Conservation (phyloP, 2,113 vertebrate genomes). For the Dascyllus trimaculatus region DNA sequence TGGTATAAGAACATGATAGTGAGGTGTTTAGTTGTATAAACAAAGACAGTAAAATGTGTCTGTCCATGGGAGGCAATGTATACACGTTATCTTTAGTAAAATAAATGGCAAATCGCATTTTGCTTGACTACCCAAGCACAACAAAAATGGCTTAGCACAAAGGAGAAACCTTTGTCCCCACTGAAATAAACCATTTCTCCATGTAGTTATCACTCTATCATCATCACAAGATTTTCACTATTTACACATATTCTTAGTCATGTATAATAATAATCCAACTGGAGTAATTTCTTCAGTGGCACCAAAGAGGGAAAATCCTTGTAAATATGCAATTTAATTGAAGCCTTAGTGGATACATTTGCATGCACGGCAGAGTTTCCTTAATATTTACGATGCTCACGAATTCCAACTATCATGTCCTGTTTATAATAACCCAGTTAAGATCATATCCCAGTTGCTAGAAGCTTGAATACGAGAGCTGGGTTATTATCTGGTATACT, state of each 20-base stretch:
- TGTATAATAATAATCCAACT: constrained; percentile 27
- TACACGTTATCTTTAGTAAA: neutral
- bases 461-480: constrained; percentile 22
- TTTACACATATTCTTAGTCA: constrained; percentile 17
- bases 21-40: neutral
- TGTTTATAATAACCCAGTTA: constrained; percentile 54
- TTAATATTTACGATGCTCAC: constrained; percentile 44
- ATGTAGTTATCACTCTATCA: constrained; percentile 21
- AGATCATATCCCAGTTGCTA: constrained; percentile 41
- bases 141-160: constrained; percentile 1
- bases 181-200: constrained; percentile 6
- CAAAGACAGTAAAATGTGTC: neutral
- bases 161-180: neutral
- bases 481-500: constrained; percentile 52
- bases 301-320: constrained; percentile 27
- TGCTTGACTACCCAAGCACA: neutral
- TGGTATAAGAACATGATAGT: constrained; percentile 1
- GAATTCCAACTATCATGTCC: constrained; percentile 39
- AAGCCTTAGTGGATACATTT: constrained; percentile 40
- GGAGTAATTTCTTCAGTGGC: constrained; percentile 13
- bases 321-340: constrained; percentile 52
- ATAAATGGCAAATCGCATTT: constrained; percentile 9
- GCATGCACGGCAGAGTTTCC: constrained; percentile 38
- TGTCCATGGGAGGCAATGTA: neutral
- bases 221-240: neutral